Percentiles rank a stretch among this genome's conserved stretches.
Evolutionary conservation across 2,113 vertebrate genomes (phyloP).

Genomic region (Sus scrofa): T2T-Sscrofa CM000821.6:87815001-87815500

Average conservation of each 20-base stretch:
- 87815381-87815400: no score
- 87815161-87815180: background rate
- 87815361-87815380: no score
- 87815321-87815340: no score
- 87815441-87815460: background rate
- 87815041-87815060: constrained; percentile 92
- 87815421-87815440: no score
- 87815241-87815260: background rate
- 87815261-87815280: no score
- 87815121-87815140: rapidly evolving
- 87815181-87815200: background rate
- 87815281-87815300: no score
- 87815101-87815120: no score
- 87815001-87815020: constrained; percentile 95
- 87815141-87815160: no score
- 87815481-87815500: background rate
- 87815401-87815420: no score
- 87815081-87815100: constrained; percentile 88
- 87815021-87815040: constrained; percentile 94
- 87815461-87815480: background rate
- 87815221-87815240: no score
- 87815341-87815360: no score
- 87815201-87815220: background rate
- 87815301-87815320: no score
- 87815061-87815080: constrained; percentile 88